phyloP scores from a whole-genome alignment of 2,113 vertebrate species.

The Sialia sialis region DNA sequence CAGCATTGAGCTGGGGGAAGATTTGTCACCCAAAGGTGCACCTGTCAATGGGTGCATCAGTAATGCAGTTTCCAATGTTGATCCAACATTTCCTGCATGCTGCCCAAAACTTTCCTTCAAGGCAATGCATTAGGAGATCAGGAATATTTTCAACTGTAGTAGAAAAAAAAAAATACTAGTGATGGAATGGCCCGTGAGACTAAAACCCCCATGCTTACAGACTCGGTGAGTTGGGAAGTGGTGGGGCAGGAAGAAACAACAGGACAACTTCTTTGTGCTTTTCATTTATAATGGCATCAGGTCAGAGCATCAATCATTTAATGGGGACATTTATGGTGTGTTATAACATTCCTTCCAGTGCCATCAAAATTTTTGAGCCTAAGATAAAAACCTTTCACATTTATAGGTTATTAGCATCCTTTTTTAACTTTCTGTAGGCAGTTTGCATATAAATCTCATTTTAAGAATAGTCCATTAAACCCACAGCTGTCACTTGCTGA shows the following conservation, averaged over 20 bases:
- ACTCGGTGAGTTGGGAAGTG: background rate
- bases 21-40: background rate
- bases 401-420: background rate
- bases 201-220: background rate
- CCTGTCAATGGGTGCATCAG: background rate
- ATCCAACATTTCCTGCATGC: background rate
- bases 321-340: background rate
- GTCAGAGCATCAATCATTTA: background rate
- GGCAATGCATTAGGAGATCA: background rate
- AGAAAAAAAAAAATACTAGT: background rate
- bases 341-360: background rate
- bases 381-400: slow-evolving; percentile 7
- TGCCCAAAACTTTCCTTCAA: background rate
- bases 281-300: background rate
- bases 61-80: background rate
- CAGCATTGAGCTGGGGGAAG: background rate
- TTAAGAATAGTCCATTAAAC: slow-evolving; percentile 46
- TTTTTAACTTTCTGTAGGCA: slow-evolving; percentile 27
- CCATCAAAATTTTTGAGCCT: background rate
- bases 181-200: background rate
- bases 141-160: background rate
- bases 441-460: slow-evolving; percentile 45
- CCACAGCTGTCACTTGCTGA: slow-evolving; percentile 41
- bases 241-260: background rate
- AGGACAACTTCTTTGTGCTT: background rate